These are phyloP conservation scores for Heliconius himera DNA, from an alignment of 1,140 invertebrate species.

Conservation along the genomic window DNA sequence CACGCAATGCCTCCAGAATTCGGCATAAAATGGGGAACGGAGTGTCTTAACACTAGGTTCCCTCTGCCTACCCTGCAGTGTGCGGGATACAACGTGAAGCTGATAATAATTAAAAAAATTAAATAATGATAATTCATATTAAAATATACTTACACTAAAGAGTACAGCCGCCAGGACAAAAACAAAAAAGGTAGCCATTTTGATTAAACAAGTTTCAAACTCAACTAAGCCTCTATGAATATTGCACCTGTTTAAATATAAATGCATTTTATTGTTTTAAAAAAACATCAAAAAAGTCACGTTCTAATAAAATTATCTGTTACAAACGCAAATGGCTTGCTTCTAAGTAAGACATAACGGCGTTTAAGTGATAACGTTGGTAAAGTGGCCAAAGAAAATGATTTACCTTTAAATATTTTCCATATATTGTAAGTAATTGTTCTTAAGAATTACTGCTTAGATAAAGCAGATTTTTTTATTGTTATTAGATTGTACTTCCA, in stretches of 20 bases:
- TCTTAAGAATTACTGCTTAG: background rate
- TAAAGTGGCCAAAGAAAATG: background rate
- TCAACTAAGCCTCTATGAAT: constrained; percentile 5
- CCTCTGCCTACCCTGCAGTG: too few relatives aligned
- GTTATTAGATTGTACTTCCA: background rate
- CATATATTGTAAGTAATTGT: background rate
- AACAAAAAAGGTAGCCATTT: constrained; percentile 26
- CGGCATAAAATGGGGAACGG: too few relatives aligned
- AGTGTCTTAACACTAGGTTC: too few relatives aligned
- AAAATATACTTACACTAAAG: constrained; percentile 24
- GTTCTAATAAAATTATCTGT: constrained; percentile 21
- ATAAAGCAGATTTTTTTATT: background rate
- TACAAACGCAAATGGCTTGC: constrained; percentile 6
- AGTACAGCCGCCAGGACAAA: background rate
- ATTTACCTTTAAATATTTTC: background rate
- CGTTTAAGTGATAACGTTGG: constrained; percentile 15
- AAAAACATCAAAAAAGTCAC: constrained; percentile 24
- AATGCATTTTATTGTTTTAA: constrained; percentile 22
- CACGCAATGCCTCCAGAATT: too few relatives aligned
- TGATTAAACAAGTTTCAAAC: constrained; percentile 1
- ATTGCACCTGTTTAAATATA: constrained; percentile 33
- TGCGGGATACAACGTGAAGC: too few relatives aligned
- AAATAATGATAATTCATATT: background rate
- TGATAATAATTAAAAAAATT: too few relatives aligned
- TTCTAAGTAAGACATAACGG: constrained; percentile 25